Evolutionary conservation across 2,888 invertebrate species (phyloP), one percentile per base, ranked within the genome.

Genomic region (Emesis furor): DNA sequence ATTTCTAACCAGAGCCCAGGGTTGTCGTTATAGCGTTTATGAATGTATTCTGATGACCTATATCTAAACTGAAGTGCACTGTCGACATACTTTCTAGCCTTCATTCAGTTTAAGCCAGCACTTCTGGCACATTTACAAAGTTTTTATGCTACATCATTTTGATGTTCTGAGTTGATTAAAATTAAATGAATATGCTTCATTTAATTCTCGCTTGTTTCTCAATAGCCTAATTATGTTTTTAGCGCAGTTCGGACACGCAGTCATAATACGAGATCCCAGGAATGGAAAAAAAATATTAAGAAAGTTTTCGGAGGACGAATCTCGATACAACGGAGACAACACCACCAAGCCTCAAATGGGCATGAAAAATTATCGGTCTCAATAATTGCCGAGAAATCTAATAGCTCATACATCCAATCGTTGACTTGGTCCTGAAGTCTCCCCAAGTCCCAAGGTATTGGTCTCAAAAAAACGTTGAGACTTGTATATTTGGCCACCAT

Each of bases 1-100:
- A 88, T 90, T 89, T 87, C 87, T 78, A 86, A 88, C 81, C 65
- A 59, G 24, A 24, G 59, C 24, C 81, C 59, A 67, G 65, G 65
- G 65, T 32, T 65, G 65, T 32, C 30, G 30, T 65, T 65, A 65
- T 65, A 65, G 65, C 65, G 32, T 32, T 67, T 67, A 67, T 67
- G 65, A 67, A 67, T 67, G 65, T 67, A 67, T 67, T 67, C 65
- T 67, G 65, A 6, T 67, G 65, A 35, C 65, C 65, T 35, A 67
- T 67, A 32, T 67, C 35, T 35, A 17, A 42, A 55, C 51, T 55
- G 51, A 55, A 55, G 51, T 55, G 51, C 65, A 35, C 32, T 67
- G 14, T 67, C 14, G 65, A 67, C 35, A 67, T 35, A 67, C 32
- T 67, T 67, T 67, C 65, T 35, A 67, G 65, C 32, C 35, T 67